Evolutionary conservation across 2,113 vertebrate species (phyloP).

Genomic region (Apteryx mantelli): DNA sequence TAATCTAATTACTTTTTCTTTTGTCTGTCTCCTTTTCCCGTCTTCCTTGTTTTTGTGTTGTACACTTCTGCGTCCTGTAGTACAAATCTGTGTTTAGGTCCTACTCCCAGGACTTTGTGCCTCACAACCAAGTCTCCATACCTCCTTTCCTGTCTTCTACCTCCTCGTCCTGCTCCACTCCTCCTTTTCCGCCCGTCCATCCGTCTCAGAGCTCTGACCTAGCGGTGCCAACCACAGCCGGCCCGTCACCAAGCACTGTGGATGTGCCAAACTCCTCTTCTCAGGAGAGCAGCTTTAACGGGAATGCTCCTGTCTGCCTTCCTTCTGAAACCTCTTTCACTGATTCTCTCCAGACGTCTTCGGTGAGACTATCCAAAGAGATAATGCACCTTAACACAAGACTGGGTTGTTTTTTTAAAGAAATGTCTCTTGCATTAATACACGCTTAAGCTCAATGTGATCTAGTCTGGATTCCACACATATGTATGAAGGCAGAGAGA

Average conservation of each 20-base stretch:
- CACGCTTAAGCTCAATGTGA: background rate
- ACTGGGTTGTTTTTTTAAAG: background rate
- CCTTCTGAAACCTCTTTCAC: constrained; percentile 92
- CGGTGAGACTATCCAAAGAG: constrained; percentile 84
- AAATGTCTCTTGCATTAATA: background rate
- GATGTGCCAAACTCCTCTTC: constrained; percentile 87
- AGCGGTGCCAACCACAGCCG: constrained; percentile 80
- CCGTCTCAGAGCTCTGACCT: constrained; percentile 87
- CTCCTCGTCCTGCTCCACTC: constrained; percentile 85
- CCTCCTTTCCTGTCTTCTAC: constrained; percentile 82
- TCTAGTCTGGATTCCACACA: background rate
- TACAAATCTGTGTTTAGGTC: constrained; percentile 87
- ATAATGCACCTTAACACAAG: background rate
- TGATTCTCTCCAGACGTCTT: constrained; percentile 91
- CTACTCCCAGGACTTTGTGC: constrained; percentile 86
- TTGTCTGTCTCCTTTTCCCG: constrained; percentile 69
- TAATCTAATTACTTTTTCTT: constrained; percentile 79
- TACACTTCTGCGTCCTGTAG: constrained; percentile 57
- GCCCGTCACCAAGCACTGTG: constrained; percentile 81
- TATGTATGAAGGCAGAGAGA: background rate
- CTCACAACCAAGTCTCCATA: constrained; percentile 79
- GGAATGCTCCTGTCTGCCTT: constrained; percentile 90
- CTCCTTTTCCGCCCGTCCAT: constrained; percentile 77
- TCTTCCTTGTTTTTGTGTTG: constrained; percentile 38
- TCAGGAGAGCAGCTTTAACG: constrained; percentile 86